Base-by-base conservation (phyloP, 2,888 invertebrate genomes). In the Eupeodes latifasciatus region DNA sequence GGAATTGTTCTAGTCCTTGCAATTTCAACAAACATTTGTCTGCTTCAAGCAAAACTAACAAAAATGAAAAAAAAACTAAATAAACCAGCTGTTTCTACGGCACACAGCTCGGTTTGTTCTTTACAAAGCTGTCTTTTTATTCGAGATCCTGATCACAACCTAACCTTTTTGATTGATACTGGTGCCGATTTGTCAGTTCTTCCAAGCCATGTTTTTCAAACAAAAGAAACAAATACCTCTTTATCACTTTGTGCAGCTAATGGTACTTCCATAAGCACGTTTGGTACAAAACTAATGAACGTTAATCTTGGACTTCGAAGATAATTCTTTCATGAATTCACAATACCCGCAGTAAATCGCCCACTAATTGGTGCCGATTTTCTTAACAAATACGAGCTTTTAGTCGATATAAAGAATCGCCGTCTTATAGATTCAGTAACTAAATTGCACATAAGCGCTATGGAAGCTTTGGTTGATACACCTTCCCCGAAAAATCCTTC, bases 171-270 rank as follows among this genome's bases (percentile, higher is more conserved):
- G n/a, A 67, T 67, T 67, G 51, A 67, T 19, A 67, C 67, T 67
- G 67, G 67, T 51, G 51, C 67, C 12, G 67, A 51, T 51, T 67
- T 67, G 51, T 72, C 79, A 0, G 55, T 72, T 4, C 36, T 72
- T 64, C 64, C 79, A 72, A 12, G 16, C 9, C 27, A 5, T 2
- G 61, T 69, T 49, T 69, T 78, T 53, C 40, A 49, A 16, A 14
- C 12, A 7, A 67, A 78, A 51, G 11, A 36, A 61, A 61, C 36
- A 49, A 61, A 49, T 12, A n/a, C 40, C 16, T 78, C 36, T n/a
- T 36, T 78, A 19, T 61, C 16, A 16, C 49, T 66, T 49, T 66
- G 66, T 66, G 74, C 81, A 16, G 75, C 80, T 40, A 80, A 80
- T 62, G 51, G 53, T n/a, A 40, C 72, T n/a, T 36, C 47, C n/a